Conservation (phyloP, 2,797 vertebrate genomes). For the Scleropages formosus region DNA sequence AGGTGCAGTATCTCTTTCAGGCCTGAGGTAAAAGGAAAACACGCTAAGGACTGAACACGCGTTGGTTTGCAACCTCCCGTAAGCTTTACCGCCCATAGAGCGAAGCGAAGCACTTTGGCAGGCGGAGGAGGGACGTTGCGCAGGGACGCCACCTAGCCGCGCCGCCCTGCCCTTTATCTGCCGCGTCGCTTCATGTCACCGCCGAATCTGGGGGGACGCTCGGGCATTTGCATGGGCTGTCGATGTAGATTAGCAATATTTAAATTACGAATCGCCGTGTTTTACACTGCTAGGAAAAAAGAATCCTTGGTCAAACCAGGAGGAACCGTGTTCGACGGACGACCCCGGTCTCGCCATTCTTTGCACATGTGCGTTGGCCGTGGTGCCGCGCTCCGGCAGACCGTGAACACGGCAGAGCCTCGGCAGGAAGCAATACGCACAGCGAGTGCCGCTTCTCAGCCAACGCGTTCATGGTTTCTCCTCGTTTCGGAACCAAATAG, state of each 20-base stretch:
- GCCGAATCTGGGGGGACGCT: slow-evolving; percentile 74
- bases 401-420: slow-evolving; percentile 54
- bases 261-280: slow-evolving; percentile 73
- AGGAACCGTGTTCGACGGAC: slow-evolving; percentile 47
- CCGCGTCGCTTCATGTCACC: slow-evolving; percentile 68
- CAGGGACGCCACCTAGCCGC: slow-evolving; percentile 57
- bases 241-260: slow-evolving; percentile 83
- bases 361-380: slow-evolving; percentile 54
- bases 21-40: slow-evolving; percentile 54
- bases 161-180: slow-evolving; percentile 55
- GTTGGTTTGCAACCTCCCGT: slow-evolving; percentile 47
- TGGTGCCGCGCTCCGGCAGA: slow-evolving; percentile 53
- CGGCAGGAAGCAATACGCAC: slow-evolving; percentile 78
- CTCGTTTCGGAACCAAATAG: slow-evolving; percentile 78
- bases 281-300: slow-evolving; percentile 56
- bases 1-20: slow-evolving; percentile 60
- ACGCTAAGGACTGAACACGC: slow-evolving; percentile 60
- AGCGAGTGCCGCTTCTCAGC: slow-evolving; percentile 66
- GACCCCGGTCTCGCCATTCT: slow-evolving; percentile 52
- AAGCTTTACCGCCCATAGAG: slow-evolving; percentile 52
- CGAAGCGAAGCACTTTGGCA: slow-evolving; percentile 50
- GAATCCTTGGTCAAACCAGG: slow-evolving; percentile 62
- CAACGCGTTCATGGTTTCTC: slow-evolving; percentile 65
- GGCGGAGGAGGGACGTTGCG: slow-evolving; percentile 31
- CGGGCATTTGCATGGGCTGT: slow-evolving; percentile 76